Evolutionary conservation across 2,797 vertebrate genomes (phyloP).

Genomic region (Myotis planiceps): DNA sequence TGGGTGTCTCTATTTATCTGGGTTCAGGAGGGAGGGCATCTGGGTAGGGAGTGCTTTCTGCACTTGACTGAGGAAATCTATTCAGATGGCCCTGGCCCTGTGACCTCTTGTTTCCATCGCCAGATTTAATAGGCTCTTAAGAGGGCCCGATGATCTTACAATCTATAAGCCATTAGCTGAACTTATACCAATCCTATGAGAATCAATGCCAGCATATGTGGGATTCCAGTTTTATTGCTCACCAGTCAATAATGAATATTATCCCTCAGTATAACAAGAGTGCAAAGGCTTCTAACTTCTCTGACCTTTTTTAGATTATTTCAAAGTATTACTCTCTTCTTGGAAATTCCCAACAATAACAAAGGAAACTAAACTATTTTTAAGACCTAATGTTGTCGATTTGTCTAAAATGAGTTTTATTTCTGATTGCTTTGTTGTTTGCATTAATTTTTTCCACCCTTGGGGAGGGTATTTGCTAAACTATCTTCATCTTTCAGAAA

Average conservation of each 20-base stretch:
- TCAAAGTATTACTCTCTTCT: conserved; percentile 40
- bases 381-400: neutral
- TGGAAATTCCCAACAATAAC: neutral
- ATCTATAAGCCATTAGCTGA: conserved; percentile 57
- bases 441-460: neutral
- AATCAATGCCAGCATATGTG: conserved; percentile 18
- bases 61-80: conserved; percentile 20
- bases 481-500: neutral
- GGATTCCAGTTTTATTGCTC: conserved; percentile 42
- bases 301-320: conserved; percentile 47
- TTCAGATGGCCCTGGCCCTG: neutral
- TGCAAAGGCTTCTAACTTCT: conserved; percentile 35
- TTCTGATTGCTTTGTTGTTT: conserved; percentile 17
- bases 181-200: conserved; percentile 10
- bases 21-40: neutral
- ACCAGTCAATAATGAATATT: conserved; percentile 58
- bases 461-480: neutral
- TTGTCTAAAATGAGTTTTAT: conserved; percentile 20
- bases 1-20: neutral
- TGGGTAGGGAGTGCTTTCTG: neutral
- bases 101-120: conserved; percentile 44
- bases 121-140: conserved; percentile 37
- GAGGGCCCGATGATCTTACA: neutral
- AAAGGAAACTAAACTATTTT: conserved; percentile 12
- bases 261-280: conserved; percentile 49